These are phyloP conservation scores for Byasa hedistus DNA, from an alignment of 2,888 invertebrate genomes.

Conservation along the genomic window DNA sequence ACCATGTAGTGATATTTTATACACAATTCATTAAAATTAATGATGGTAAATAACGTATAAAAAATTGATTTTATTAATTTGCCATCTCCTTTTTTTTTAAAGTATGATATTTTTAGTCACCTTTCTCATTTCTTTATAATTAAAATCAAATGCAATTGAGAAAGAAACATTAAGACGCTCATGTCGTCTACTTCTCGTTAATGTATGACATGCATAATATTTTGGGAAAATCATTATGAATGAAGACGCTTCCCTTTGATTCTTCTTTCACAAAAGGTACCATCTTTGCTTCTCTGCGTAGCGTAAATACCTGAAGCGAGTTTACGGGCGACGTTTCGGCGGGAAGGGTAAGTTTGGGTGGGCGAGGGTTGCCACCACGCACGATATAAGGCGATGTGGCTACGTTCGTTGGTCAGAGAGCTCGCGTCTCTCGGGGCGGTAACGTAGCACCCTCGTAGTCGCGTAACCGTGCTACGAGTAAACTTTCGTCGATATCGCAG, in stretches of 20 bases:
- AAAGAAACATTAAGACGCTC: no score
- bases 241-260: conserved; percentile 4
- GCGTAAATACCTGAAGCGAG: conserved; percentile 21
- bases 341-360: conserved; percentile 38
- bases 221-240: neutral
- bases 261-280: conserved; percentile 3
- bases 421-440: conserved; percentile 51
- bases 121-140: no score
- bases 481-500: conserved; percentile 46
- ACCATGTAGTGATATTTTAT: no score
- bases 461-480: conserved; percentile 49
- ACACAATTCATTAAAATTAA: no score
- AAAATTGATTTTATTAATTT: no score
- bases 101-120: no score
- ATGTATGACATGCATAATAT: neutral
- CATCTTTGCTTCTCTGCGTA: conserved; percentile 21
- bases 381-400: conserved; percentile 61
- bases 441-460: conserved; percentile 43
- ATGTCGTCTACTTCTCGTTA: no score
- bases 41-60: no score
- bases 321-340: conserved; percentile 35
- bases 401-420: conserved; percentile 56
- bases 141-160: no score
- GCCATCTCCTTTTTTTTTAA: no score
- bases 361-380: conserved; percentile 36